Evolutionary conservation across 2,113 vertebrate species (phyloP), one percentile per base, ranked within the genome.

Genomic region (Terrapene triunguis): DNA sequence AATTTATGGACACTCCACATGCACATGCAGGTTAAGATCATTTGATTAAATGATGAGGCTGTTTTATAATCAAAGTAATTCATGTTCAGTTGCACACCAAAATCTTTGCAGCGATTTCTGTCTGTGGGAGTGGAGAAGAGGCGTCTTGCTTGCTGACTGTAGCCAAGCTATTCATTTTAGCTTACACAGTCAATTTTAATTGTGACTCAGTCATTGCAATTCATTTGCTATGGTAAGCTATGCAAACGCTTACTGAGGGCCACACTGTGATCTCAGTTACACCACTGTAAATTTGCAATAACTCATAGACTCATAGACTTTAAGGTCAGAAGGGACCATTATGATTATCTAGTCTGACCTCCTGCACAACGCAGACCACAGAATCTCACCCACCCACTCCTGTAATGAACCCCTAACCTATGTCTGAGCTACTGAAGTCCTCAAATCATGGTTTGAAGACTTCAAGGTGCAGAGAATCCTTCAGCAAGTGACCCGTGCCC

Each of bases 11-110:
- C 47, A 53, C 89, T 97, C 85, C 93, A 94, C 97, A 97, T 92
- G 96, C 94, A 96, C 96, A 97, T 97, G 92, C 97, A 97, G 93
- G 96, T 97, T 95, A 97, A 96, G 82, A 47, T 91, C 96, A 96
- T 96, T 97, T 97, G 97, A 97, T 97, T 97, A 97, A 97, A 92
- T 93, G 93, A 92, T 97, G 96, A 97, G 95, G 96, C 96, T 97
- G 87, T 96, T 96, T 97, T 97, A 97, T 95, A 97, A 97, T 97
- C 97, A 96, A 97, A 97, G 96, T 93, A 96, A 97, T 93, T 93
- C 93, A 95, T 65, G 76, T 94, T 97, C 92, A 97, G 96, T 97
- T 97, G 97, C 97, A 97, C 97, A 97, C 96, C 96, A 97, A 97
- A 97, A 96, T 96, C 95, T 97, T 95, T 90, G 93, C 96, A 96